A percentile compares a stretch with the other conserved stretches of the same genome.
phyloP scores from a whole-genome alignment of 2,797 vertebrate species.

The Anabas testudineus region DNA sequence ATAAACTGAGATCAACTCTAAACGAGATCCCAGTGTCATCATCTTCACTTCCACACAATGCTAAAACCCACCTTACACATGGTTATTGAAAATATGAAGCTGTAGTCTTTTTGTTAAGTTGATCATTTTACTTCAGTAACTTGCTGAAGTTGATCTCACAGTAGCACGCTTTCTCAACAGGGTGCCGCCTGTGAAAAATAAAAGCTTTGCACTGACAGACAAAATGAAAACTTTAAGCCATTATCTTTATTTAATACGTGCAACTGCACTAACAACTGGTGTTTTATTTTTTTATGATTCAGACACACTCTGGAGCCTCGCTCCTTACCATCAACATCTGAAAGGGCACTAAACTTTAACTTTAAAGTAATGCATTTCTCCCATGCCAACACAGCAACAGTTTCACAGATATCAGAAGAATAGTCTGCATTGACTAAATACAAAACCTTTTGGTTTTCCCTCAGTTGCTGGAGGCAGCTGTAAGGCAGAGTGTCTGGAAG shows the following conservation, averaged over 20 bases:
- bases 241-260: constrained; percentile 46
- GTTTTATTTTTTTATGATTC: constrained; percentile 31
- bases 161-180: constrained; percentile 24
- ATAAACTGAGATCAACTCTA: too few species aligned
- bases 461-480: constrained; percentile 44
- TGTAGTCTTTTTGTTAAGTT: constrained; percentile 45
- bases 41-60: too few species aligned
- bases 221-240: constrained; percentile 44
- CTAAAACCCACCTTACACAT: not conserved
- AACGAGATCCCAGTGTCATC: too few species aligned
- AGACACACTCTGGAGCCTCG: constrained; percentile 14
- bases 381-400: constrained; percentile 12
- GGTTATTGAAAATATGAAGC: too few species aligned
- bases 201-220: constrained; percentile 16
- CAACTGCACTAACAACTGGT: constrained; percentile 22
- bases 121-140: constrained; percentile 42
- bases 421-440: constrained; percentile 38
- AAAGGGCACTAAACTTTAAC: constrained; percentile 36
- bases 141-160: constrained; percentile 31
- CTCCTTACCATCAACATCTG: constrained; percentile 36
- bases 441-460: constrained; percentile 43
- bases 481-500: constrained; percentile 50
- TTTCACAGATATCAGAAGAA: constrained; percentile 44
- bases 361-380: constrained; percentile 38
- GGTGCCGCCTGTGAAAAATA: constrained; percentile 28